Percentiles rank a stretch among this genome's conserved stretches.
Evolutionary conservation across 2,888 invertebrate genomes (phyloP).

Genomic region (Clistopyga incitator): DNA sequence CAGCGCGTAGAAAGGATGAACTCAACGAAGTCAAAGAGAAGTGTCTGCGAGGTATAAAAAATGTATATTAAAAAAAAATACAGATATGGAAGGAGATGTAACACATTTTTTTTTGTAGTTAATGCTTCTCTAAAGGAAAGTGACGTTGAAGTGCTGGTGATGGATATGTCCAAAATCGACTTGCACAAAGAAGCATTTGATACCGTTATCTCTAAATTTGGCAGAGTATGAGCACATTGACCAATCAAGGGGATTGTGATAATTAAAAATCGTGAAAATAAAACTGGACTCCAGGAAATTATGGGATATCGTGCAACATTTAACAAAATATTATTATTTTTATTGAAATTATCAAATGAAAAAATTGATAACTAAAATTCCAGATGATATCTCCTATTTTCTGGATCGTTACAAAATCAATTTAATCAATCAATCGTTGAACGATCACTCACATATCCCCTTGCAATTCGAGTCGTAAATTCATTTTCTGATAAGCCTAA

Average conservation of each 20-base stretch:
- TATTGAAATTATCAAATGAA: neutral
- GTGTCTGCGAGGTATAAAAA: constrained; percentile 85
- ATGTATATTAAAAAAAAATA: neutral
- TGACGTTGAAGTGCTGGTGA: constrained; percentile 89
- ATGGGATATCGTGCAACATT: too few species aligned
- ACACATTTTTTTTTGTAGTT: constrained; percentile 50
- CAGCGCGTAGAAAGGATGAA: constrained; percentile 88
- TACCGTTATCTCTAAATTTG: constrained; percentile 88
- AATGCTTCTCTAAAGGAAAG: constrained; percentile 83
- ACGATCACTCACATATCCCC: neutral
- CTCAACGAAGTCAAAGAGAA: constrained; percentile 88
- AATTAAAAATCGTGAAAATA: constrained; percentile 1
- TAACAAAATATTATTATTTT: neutral
- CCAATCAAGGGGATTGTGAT: too few species aligned
- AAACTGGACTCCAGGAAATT: neutral
- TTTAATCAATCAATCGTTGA: too few species aligned
- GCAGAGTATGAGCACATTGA: constrained; percentile 82
- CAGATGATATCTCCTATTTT: neutral
- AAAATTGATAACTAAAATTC: neutral
- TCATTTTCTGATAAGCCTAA: neutral
- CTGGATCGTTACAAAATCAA: neutral
- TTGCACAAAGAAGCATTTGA: constrained; percentile 87
- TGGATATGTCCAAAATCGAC: constrained; percentile 88
- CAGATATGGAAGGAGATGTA: constrained; percentile 43
- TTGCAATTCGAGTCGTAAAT: neutral